These are phyloP conservation scores for Octodon degus DNA, from an alignment of 2,113 vertebrate species.

Conservation along the genomic window DNA sequence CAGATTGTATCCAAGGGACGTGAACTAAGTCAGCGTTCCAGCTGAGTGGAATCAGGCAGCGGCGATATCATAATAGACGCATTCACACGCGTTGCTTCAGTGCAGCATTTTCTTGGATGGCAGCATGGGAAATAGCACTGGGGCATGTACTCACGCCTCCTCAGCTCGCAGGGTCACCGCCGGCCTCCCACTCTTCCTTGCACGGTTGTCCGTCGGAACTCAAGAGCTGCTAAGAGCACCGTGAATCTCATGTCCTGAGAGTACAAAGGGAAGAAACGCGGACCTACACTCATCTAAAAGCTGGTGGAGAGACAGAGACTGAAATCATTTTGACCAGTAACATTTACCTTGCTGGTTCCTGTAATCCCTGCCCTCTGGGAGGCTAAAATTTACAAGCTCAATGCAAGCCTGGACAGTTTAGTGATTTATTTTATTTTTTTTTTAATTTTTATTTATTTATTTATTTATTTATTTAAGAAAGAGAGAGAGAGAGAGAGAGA, in stretches of 20 bases:
- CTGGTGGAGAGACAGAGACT: background rate
- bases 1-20: conserved; percentile 66
- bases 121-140: conserved; percentile 66
- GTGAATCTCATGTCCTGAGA: conserved; percentile 31
- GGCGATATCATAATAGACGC: conserved; percentile 56
- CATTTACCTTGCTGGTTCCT: background rate
- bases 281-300: background rate
- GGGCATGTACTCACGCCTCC: conserved; percentile 23
- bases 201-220: background rate
- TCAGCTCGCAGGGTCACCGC: background rate
- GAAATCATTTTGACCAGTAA: background rate
- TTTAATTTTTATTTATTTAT: too few species aligned
- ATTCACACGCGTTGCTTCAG: conserved; percentile 40
- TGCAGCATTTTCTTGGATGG: conserved; percentile 50
- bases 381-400: background rate
- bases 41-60: conserved; percentile 61
- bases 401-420: background rate
- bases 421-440: too few species aligned
- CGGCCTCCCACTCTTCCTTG: background rate
- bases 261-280: background rate
- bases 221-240: background rate
- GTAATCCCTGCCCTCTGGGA: background rate
- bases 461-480: too few species aligned
- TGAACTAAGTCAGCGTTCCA: conserved; percentile 51
- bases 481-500: too few species aligned